Evolutionary conservation across 2,797 vertebrate species (phyloP).

Genomic region (Cryptoprocta ferox): DNA sequence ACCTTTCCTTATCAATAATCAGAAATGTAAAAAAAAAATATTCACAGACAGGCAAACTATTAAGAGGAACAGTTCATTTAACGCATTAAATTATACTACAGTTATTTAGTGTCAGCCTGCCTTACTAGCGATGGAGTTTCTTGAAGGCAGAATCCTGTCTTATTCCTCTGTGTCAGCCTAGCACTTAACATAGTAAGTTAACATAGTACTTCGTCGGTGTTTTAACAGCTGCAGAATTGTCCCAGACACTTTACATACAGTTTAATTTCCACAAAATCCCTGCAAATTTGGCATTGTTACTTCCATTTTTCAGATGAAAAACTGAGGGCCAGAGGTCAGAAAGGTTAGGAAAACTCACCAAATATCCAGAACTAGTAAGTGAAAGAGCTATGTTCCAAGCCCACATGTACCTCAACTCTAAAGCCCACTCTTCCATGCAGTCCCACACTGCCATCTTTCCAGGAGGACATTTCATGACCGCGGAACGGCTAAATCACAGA

Average conservation of each 20-base stretch:
- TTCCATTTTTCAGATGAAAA: neutral
- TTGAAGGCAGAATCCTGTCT: neutral
- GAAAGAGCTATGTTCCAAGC: neutral
- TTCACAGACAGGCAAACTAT: neutral
- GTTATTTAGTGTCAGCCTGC: neutral
- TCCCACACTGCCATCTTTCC: neutral
- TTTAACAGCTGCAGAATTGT: neutral
- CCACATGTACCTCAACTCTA: neutral
- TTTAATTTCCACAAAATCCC: neutral
- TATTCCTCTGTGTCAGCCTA: neutral
- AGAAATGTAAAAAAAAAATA: neutral
- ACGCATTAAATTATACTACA: neutral
- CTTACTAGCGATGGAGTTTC: neutral
- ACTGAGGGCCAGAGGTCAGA: neutral
- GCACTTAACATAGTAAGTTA: neutral
- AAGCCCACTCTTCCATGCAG: neutral
- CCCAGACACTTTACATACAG: neutral
- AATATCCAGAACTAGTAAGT: neutral
- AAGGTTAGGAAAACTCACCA: conserved; percentile 23
- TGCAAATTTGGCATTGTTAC: neutral
- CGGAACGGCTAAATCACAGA: neutral
- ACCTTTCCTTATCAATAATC: neutral
- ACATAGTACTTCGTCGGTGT: neutral
- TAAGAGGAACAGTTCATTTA: neutral
- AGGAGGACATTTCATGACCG: neutral